Evolutionary conservation across 1,140 invertebrate genomes (phyloP).

Genomic region (Drosophila jambulina): DNA sequence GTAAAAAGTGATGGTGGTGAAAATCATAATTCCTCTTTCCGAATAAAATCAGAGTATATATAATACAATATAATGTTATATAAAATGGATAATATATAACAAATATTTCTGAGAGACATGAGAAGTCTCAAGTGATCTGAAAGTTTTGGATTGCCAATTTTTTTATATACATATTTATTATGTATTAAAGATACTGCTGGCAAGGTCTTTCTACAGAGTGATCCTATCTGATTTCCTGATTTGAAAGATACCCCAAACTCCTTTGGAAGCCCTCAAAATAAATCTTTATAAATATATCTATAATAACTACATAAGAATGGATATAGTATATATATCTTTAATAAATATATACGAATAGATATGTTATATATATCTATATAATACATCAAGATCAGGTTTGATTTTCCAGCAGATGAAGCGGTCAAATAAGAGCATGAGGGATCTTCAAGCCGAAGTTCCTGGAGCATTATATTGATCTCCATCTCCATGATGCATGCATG

Average conservation of each 20-base stretch:
- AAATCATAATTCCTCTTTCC: neutral
- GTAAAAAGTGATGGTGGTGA: neutral
- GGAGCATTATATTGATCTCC: conserved; percentile 5
- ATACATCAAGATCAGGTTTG: neutral
- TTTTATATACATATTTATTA: neutral
- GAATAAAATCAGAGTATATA: neutral
- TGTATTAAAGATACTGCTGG: neutral
- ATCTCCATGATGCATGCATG: conserved; percentile 1
- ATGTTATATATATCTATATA: neutral
- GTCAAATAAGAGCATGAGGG: conserved; percentile 16
- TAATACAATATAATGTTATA: neutral
- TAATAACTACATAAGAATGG: no score
- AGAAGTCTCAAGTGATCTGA: neutral
- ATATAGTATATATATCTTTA: no score
- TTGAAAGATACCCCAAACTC: neutral
- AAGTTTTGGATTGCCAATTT: neutral
- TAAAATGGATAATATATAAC: neutral
- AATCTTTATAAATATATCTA: neutral
- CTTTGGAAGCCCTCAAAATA: neutral
- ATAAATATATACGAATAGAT: neutral
- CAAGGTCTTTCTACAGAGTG: neutral
- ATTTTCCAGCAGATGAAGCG: neutral
- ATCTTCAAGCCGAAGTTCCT: conserved; percentile 12
- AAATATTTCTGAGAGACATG: neutral
- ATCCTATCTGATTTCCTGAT: neutral